Percentiles rank a stretch among this genome's conserved stretches.
Evolutionary conservation across 1,140 invertebrate species (phyloP).

Genomic region (Eupeodes corollae): DNA sequence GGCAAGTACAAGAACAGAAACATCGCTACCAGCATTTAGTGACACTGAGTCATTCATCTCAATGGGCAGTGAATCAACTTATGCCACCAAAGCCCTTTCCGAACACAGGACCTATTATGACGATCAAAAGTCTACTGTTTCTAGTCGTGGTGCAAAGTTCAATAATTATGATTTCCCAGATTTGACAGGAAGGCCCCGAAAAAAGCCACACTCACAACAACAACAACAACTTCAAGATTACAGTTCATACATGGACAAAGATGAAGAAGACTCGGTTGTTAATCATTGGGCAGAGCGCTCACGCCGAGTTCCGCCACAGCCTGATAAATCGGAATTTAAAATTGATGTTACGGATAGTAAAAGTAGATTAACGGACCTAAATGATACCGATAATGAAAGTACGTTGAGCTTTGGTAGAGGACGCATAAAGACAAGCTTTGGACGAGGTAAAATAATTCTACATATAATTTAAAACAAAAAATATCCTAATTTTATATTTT

Average conservation of each 20-base stretch:
- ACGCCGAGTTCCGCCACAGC: conserved; percentile 2
- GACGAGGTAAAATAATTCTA: conserved; percentile 1
- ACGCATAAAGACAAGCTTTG: background rate
- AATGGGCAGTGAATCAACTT: conserved; percentile 1
- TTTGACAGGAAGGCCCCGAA: background rate
- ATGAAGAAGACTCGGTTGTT: background rate
- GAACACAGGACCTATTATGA: conserved; percentile 7
- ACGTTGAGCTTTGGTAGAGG: conserved; percentile 5
- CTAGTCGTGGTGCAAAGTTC: background rate
- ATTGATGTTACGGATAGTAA: conserved; percentile 2
- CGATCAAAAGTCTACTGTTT: conserved; percentile 4
- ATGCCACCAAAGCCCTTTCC: conserved; percentile 6
- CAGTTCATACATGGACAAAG: background rate
- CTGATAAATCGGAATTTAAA: conserved; percentile 5
- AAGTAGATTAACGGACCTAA: background rate
- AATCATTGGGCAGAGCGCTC: conserved; percentile 8
- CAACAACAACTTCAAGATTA: background rate
- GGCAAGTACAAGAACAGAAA: background rate
- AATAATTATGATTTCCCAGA: background rate
- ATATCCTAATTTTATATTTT: too few relatives aligned
- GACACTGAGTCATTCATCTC: conserved; percentile 6
- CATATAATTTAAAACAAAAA: too few relatives aligned
- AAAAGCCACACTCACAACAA: background rate
- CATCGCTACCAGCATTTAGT: background rate
- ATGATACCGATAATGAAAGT: too few relatives aligned